Percentiles rank a stretch among this genome's conserved stretches.
Conservation (phyloP, 1,140 invertebrate genomes). For the Drosophila leontia region DNA sequence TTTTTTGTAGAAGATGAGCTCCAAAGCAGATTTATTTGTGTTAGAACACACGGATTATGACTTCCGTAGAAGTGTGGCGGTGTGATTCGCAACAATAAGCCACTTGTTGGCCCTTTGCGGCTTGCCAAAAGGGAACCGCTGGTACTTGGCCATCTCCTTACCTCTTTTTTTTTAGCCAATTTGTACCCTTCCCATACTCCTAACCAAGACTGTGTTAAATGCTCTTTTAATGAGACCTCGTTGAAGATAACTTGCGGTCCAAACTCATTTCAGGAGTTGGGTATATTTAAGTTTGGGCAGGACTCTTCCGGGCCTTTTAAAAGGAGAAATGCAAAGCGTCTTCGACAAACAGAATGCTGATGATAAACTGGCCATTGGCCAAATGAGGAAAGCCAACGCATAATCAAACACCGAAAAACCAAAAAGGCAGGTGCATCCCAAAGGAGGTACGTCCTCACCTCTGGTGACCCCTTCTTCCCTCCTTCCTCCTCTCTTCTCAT, state of each 20-base stretch:
- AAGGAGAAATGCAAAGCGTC: slow-evolving; percentile 32
- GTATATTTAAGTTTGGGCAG: slow-evolving; percentile 7
- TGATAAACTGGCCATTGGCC: slow-evolving; percentile 59
- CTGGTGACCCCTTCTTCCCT: background rate
- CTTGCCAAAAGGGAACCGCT: slow-evolving; percentile 47
- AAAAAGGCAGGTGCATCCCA: slow-evolving; percentile 50
- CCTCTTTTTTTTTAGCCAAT: background rate
- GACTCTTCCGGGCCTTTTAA: slow-evolving; percentile 19
- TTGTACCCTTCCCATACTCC: background rate
- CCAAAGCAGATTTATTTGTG: slow-evolving; percentile 66
- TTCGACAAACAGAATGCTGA: slow-evolving; percentile 50
- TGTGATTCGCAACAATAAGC: slow-evolving; percentile 20
- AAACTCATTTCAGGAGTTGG: slow-evolving; percentile 3
- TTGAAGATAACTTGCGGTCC: slow-evolving; percentile 51
- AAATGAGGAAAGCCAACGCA: slow-evolving; percentile 66
- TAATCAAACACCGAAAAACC: slow-evolving; percentile 76
- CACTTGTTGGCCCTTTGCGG: slow-evolving; percentile 66
- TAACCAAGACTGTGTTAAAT: slow-evolving; percentile 32
- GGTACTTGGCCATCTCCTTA: background rate
- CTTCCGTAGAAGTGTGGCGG: slow-evolving; percentile 40
- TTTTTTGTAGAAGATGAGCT: slow-evolving; percentile 38
- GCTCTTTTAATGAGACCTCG: slow-evolving; percentile 57
- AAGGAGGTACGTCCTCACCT: slow-evolving; percentile 2
- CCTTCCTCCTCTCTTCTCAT: background rate
- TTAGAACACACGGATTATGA: slow-evolving; percentile 58